Evolutionary conservation across 2,888 invertebrate genomes (phyloP), one percentile per base, ranked within the genome.

Genomic region (Drosophila tripunctata): DNA sequence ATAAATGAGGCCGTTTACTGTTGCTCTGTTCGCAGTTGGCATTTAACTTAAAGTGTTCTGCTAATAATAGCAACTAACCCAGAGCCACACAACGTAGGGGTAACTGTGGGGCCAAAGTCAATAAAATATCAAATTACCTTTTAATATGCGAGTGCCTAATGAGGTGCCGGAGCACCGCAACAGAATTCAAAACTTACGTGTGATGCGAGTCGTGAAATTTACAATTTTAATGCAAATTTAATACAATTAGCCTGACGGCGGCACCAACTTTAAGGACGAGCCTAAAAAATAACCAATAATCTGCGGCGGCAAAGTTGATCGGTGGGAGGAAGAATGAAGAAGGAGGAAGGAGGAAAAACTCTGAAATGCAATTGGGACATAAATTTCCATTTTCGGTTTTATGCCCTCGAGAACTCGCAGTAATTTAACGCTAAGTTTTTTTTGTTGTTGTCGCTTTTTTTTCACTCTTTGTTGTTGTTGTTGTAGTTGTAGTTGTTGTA

Each of bases 341-440:
- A 21, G 7, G 7, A 22, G 15, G 45, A 31, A 6, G 10, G 35
- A 21, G 40, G 36, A 30, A 55, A n/a, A 52, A 45, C 55, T 78
- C 47, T 40, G 51, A 77, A 82, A 75, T 85, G 83, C 83, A 87
- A 83, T 85, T 85, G 87, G 83, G 88, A 87, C 87, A 83, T 85
- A 83, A 83, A 87, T 83, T 83, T 79, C 83, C 87, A 85, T 83
- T 84, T 84, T 85, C 69, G 82, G 85, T 82, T 77, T 76, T 81
- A 84, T 87, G 78, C 84, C 87, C 84, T 58, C 73, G 87, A 77
- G 84, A 75, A 64, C 65, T 85, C 67, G 67, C 72, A 87, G 87
- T 87, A 84, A 84, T 84, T 84, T 84, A 85, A 84, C 84, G 87
- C 84, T 73, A 87, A 77, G 87, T 81, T 83, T 73, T 72, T 56